Evolutionary conservation across 2,888 invertebrate species (phyloP), one percentile per base, ranked within the genome.

Genomic region (Drosophila pullipes): DNA sequence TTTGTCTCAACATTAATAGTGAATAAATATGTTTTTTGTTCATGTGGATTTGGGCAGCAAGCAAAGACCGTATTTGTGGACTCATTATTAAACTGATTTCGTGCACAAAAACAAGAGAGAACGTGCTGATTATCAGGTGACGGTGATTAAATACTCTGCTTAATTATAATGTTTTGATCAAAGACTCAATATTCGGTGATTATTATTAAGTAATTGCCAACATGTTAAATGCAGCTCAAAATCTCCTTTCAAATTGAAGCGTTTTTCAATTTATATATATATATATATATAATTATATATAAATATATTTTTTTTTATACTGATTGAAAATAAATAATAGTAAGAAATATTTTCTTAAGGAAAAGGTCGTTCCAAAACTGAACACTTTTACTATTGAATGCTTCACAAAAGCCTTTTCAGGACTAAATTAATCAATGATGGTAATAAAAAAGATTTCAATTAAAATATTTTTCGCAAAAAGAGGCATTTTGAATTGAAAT

Each of bases 401-500:
- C 10, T 9, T 9, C 57, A 30, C 37, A 13, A 18, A 30, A 16
- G 18, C 55, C 22, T 41, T 58, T 10, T 5, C n/a, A 9, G 22
- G 9, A 57, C 6, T 18, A n/a, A 22, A 30, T 58, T 9, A 58
- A 58, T 22, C n/a, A 31, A 58, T 30, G 16, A 22, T 7, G 50
- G 28, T 9, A 5, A 28, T 28, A 28, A 16, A 28, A 28, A 28
- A 16, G n/a, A 28, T 39, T 39, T 13, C 39, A 41, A 22, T 58
- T 41, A 16, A 39, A 58, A 30, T 31, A 30, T 39, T 41, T 31
- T 30, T 30, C 16, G 22, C 30, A 41, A 58, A 57, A 10, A 41
- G 22, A 41, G 33, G 47, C 47, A 77, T 77, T 77, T 83, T 83
- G 84, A 91, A 91, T 91, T 91, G 91, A 85, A 89, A 91, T 69